These are phyloP conservation scores for Xiphophorus couchianus DNA, from an alignment of 2,113 vertebrate species.

Conservation along the genomic window DNA sequence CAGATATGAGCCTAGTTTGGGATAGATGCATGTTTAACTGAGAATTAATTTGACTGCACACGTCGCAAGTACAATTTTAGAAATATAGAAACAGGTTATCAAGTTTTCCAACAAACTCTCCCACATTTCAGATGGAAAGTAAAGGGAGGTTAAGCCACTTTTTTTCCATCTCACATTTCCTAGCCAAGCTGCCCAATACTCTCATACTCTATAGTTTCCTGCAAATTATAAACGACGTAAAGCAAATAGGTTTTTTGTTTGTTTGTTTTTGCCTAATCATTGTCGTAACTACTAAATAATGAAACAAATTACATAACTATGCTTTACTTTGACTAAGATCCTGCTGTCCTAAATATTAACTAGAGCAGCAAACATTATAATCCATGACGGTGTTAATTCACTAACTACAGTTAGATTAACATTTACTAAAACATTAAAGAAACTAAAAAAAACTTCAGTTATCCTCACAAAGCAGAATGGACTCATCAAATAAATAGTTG, in stretches of 20 bases:
- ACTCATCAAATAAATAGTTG: not conserved
- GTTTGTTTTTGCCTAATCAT: not conserved
- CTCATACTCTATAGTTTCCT: too few species aligned
- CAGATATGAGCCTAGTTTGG: slow-evolving; percentile 28
- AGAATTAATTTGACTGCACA: slow-evolving; percentile 5
- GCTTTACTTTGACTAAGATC: not conserved
- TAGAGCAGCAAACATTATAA: slow-evolving; percentile 23
- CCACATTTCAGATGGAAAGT: not conserved
- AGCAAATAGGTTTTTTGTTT: too few species aligned
- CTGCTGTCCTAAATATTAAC: slow-evolving; percentile 3
- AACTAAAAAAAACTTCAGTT: not conserved
- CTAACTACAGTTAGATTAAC: not conserved
- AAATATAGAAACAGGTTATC: not conserved
- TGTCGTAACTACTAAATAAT: not conserved
- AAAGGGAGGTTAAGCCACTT: not conserved
- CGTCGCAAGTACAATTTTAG: not conserved
- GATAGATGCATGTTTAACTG: slow-evolving; percentile 14
- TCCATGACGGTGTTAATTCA: not conserved
- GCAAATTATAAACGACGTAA: too few species aligned
- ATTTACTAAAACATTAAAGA: not conserved
- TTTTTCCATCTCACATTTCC: not conserved
- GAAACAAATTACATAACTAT: not conserved
- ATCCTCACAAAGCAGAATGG: not conserved
- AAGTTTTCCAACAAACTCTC: not conserved
- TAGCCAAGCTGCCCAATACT: not conserved